Conservation (phyloP, 35 echinoderm and acorn worm genomes). For the Nesometra sesokonis region DNA sequence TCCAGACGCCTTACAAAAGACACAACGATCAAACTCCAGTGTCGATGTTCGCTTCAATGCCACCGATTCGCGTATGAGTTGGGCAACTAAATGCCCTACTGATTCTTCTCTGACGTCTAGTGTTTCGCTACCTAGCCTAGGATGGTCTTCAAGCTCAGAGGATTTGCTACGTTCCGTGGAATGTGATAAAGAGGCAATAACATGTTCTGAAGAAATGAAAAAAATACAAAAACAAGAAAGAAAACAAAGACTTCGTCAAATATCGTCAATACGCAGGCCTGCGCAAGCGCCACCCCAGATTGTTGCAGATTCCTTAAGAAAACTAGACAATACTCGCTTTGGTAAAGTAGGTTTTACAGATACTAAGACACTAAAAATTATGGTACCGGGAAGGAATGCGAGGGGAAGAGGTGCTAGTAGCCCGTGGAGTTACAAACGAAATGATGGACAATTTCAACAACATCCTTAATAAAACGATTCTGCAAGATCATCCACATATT, state of each 20-base stretch:
- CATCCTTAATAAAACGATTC: background rate
- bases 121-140: background rate
- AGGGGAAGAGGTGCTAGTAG: too few species aligned
- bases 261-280: background rate
- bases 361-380: background rate
- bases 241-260: background rate
- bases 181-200: background rate
- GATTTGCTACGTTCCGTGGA: background rate
- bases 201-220: background rate
- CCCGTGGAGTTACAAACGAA: background rate
- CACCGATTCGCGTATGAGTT: background rate
- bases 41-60: background rate
- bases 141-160: background rate
- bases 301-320: too few species aligned
- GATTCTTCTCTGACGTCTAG: background rate
- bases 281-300: background rate
- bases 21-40: background rate
- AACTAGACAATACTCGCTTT: too few species aligned
- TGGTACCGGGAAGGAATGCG: too few species aligned
- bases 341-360: too few species aligned
- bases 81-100: background rate
- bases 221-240: background rate
- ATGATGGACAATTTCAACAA: background rate
- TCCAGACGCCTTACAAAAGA: background rate
- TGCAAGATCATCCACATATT: too few species aligned